Percentiles rank a stretch among this genome's conserved stretches.
Evolutionary conservation across 2,113 vertebrate species (phyloP).

Genomic region (Sorex fumeus): DNA sequence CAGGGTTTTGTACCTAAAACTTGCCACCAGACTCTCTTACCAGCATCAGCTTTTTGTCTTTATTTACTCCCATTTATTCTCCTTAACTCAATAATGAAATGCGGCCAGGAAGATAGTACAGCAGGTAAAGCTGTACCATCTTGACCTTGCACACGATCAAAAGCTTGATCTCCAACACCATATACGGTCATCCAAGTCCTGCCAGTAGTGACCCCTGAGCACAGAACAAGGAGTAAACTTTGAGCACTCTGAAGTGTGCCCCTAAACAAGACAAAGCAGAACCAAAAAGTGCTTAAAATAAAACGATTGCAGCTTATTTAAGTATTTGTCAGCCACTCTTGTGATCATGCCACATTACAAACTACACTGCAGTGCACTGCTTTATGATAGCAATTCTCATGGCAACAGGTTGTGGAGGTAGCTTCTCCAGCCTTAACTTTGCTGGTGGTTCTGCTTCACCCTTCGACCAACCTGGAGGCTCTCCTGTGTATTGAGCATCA

Average conservation of each 20-base stretch:
- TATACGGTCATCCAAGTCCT: no score
- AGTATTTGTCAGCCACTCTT: not conserved
- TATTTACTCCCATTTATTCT: not conserved
- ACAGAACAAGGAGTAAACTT: no score
- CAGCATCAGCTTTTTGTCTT: not conserved
- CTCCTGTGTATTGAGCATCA: not conserved
- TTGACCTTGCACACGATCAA: no score
- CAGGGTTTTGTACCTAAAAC: no score
- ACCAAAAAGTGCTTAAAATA: not conserved
- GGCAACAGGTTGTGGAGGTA: not conserved
- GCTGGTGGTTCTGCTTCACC: not conserved
- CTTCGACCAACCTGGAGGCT: not conserved
- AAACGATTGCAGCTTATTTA: not conserved
- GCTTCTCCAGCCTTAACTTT: not conserved
- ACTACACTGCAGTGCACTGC: not conserved
- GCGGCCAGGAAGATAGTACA: no score
- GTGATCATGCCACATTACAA: not conserved
- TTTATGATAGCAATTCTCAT: not conserved
- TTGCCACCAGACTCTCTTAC: no score
- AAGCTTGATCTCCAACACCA: no score
- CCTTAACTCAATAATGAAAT: not conserved
- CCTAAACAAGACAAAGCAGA: no score
- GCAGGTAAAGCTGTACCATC: no score
- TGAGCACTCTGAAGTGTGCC: no score
- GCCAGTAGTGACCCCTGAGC: no score